Percentiles rank a stretch among this genome's conserved stretches.
Conservation (phyloP, 2,888 invertebrate genomes). For the Bedellia somnulentella region DNA sequence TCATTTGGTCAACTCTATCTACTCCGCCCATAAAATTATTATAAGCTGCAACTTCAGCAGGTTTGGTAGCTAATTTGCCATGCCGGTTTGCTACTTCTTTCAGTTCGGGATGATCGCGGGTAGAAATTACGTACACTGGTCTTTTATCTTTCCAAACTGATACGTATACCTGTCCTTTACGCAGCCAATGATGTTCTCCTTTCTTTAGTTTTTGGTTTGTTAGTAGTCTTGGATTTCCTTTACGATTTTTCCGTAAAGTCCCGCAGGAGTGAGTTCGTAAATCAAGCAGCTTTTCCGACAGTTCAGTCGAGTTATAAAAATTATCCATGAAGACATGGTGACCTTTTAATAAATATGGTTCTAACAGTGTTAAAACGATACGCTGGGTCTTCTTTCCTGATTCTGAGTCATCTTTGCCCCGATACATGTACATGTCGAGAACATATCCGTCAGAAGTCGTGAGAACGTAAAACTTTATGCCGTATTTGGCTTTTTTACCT, state of each 20-base stretch:
- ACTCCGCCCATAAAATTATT: constrained; percentile 9
- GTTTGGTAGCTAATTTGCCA: background rate
- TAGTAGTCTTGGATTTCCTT: background rate
- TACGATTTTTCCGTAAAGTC: background rate
- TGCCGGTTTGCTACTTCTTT: constrained; percentile 1
- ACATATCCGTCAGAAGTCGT: background rate
- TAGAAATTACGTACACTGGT: background rate
- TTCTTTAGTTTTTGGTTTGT: background rate
- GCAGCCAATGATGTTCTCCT: background rate
- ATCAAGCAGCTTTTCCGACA: background rate
- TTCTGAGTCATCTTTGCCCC: background rate
- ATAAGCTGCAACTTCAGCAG: background rate
- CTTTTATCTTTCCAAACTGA: background rate
- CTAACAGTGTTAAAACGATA: background rate
- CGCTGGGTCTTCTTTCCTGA: background rate
- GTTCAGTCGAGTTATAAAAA: background rate
- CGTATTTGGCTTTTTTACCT: background rate
- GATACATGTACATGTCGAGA: background rate
- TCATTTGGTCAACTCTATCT: constrained; percentile 7
- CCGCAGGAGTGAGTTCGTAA: background rate
- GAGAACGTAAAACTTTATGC: background rate
- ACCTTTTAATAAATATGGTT: no score
- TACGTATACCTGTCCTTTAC: background rate
- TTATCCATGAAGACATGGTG: constrained; percentile 12
- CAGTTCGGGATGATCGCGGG: background rate